Base-by-base conservation (phyloP, 2,888 invertebrate species). In the Cryptops parisi region DNA sequence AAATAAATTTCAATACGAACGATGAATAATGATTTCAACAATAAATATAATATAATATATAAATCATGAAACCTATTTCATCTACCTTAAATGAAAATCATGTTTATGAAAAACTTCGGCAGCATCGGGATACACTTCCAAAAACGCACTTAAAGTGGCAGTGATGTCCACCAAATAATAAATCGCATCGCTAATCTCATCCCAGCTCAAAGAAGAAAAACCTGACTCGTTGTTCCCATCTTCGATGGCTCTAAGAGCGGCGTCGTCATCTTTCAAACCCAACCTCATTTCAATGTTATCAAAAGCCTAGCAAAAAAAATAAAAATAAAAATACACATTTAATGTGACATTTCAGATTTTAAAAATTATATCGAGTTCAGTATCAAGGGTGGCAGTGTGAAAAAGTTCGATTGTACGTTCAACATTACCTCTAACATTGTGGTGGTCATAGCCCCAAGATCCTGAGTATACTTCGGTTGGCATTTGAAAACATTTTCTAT, bases 101-200 rank as follows among this genome's bases (percentile, higher is more conserved):
- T 77, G 74, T 61, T 76, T 69, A 62, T 76, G 70, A 70, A 79
- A 75, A 64, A 73, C 58, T 57, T 64, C 46, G 64, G 71, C 74
- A 26, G 74, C 75, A 4, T 75, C 70, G 0, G 80, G 76, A 62
- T 79, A 81, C 0, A 78, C 71, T 51, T 81, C 79, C n/a, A 84
- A 61, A 54, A 87, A 80, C 59, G 79, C 69, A 62, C 76, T 74
- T 47, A 87, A 62, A 0, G 82, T 82, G 62, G 78, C 76, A 0
- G 80, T 74, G 15, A 78, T 78, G 63, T 88, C 87, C 53, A 82
- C 64, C 38, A 83, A 65, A 61, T 82, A 82, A 40, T 80, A 64
- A 1, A 82, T 72, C 27, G 84, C 65, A 64, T 86, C 85, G 57
- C 75, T 74, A n/a, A 82, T 62, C 15, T 64, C 62, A 22, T 53